A percentile compares a stretch with the other conserved stretches of the same genome.
These are phyloP conservation scores for Bambusicola thoracicus DNA, from an alignment of 2,113 vertebrate genomes.

Conservation along the genomic window DNA sequence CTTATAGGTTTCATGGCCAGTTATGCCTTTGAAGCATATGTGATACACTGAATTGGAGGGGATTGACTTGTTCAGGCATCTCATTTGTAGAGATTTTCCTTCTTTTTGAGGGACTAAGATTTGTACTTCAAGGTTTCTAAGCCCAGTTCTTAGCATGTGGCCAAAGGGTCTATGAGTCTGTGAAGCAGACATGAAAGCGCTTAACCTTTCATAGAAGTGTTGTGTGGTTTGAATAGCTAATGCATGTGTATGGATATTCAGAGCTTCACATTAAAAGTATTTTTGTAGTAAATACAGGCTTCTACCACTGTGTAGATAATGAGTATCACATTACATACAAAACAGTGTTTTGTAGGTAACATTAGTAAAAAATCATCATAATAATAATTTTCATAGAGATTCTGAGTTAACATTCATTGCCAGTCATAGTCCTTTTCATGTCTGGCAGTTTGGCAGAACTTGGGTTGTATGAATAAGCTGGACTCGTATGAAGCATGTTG, in stretches of 20 bases:
- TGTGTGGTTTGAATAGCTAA: constrained; percentile 26
- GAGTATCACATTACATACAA: not conserved
- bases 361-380: not conserved
- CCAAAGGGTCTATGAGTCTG: not conserved
- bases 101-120: not conserved
- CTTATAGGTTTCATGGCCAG: not conserved
- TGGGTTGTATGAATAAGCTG: constrained; percentile 27
- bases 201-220: not conserved
- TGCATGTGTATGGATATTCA: not conserved
- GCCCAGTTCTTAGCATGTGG: not conserved
- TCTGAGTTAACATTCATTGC: constrained; percentile 17
- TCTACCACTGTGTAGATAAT: not conserved
- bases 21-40: not conserved
- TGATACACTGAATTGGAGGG: not conserved
- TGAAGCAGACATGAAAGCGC: not conserved
- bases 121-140: constrained; percentile 12
- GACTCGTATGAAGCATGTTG: not conserved
- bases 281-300: not conserved
- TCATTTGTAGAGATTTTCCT: not conserved
- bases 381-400: constrained; percentile 22
- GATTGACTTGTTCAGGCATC: not conserved
- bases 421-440: constrained; percentile 27
- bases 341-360: constrained; percentile 23
- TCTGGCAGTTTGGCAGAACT: constrained; percentile 34
- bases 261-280: constrained; percentile 5